Evolutionary conservation across 2,888 invertebrate species (phyloP).

Genomic region (Pterobdella sp.): DNA sequence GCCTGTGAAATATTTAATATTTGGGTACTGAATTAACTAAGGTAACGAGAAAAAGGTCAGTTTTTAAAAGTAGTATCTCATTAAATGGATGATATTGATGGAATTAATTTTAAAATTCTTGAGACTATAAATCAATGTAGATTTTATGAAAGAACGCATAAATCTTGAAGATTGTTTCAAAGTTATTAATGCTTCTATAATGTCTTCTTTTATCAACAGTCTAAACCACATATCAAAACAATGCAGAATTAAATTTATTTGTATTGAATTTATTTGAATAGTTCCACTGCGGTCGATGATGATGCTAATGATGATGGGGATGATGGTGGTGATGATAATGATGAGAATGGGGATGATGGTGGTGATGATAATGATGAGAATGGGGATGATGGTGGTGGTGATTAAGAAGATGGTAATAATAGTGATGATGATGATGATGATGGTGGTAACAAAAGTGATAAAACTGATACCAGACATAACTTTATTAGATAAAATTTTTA

Average conservation of each 20-base stretch:
- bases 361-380: background rate
- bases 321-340: slow-evolving; percentile 16
- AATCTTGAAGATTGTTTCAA: no score
- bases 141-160: no score
- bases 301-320: slow-evolving; percentile 13
- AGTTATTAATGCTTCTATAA: no score
- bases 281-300: background rate
- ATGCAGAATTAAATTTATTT: background rate
- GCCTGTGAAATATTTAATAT: no score
- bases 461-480: background rate
- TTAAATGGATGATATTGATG: no score
- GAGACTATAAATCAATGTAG: no score
- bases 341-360: slow-evolving; percentile 2
- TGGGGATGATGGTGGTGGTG: slow-evolving; percentile 8
- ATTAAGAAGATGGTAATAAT: background rate
- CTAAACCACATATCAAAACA: no score
- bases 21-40: no score
- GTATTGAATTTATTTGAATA: background rate
- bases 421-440: slow-evolving; percentile 6
- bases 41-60: no score
- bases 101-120: no score
- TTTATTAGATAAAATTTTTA: background rate
- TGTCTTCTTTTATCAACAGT: no score
- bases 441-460: slow-evolving; percentile 1
- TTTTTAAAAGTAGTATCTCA: no score